These are phyloP conservation scores for Caenorhabditis uteleia DNA, from an alignment of 2,888 invertebrate species.

Conservation along the genomic window DNA sequence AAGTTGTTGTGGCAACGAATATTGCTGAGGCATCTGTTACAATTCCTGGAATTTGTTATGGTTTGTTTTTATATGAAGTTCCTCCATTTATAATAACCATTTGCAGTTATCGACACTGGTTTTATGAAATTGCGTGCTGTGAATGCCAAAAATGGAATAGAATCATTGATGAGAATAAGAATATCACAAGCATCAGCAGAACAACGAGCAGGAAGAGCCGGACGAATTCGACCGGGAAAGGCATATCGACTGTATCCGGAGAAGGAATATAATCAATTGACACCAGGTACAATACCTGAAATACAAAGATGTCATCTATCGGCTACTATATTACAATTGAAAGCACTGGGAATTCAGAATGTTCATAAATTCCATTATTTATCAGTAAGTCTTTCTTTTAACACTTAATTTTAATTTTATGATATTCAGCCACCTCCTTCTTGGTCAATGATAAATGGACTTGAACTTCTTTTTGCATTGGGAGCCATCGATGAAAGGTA, in stretches of 20 bases:
- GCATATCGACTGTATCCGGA: conserved; percentile 79
- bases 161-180: conserved; percentile 70
- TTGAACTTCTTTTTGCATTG: conserved; percentile 87
- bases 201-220: conserved; percentile 91
- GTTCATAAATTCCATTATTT: conserved; percentile 89
- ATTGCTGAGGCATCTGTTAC: conserved; percentile 96
- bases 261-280: conserved; percentile 78
- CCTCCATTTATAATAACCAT: conserved; percentile 15
- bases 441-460: conserved; percentile 81
- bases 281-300: conserved; percentile 83
- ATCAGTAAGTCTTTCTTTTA: conserved; percentile 20
- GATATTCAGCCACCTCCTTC: conserved; percentile 82
- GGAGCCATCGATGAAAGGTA: conserved; percentile 78
- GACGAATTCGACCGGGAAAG: conserved; percentile 83
- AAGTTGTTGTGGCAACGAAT: conserved; percentile 91
- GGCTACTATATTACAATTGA: conserved; percentile 84
- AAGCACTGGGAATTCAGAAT: conserved; percentile 91
- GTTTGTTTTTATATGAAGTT: conserved; percentile 72
- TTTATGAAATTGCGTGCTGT: conserved; percentile 93
- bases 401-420: neutral
- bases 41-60: conserved; percentile 88
- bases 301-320: conserved; percentile 88
- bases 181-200: conserved; percentile 79
- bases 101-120: conserved; percentile 88
- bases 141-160: conserved; percentile 81